Evolutionary conservation across 2,113 vertebrate genomes (phyloP).

Genomic region (Canis aureus): DNA sequence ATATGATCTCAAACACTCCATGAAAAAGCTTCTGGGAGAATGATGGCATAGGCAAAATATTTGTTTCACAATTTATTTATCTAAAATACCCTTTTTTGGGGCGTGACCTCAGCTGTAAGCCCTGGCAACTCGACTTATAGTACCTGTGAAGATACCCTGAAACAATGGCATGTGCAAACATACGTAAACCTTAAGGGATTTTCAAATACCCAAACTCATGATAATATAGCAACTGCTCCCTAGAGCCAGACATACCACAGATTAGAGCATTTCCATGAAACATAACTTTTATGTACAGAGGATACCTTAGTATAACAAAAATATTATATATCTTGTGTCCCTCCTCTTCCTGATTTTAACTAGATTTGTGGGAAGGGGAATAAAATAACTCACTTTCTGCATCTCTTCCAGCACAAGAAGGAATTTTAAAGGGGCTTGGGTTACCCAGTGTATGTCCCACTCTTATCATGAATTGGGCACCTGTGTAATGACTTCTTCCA

Average conservation of each 20-base stretch:
- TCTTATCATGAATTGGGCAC: not conserved
- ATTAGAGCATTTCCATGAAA: not conserved
- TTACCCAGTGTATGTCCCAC: not conserved
- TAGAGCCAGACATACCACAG: not conserved
- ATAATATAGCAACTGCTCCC: not conserved
- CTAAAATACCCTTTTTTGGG: not conserved
- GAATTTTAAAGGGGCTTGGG: not conserved
- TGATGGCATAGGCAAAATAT: not conserved
- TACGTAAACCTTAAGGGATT: not conserved
- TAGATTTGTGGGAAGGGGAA: not conserved
- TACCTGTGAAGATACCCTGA: not conserved
- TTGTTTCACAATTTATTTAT: not conserved
- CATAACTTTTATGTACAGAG: not conserved
- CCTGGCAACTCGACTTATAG: not conserved
- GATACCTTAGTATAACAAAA: not conserved
- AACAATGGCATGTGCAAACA: not conserved
- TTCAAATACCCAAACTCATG: not conserved
- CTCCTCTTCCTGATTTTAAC: not conserved
- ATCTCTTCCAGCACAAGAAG: not conserved
- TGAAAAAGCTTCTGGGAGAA: not conserved
- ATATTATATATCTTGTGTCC: not conserved
- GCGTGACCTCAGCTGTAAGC: not conserved
- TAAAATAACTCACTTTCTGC: not conserved
- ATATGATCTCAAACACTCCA: not conserved
- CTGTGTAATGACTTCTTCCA: not conserved